Evolutionary conservation across 2,113 vertebrate species (phyloP), one percentile per base, ranked within the genome.

Genomic region (Eidolon helvum): DNA sequence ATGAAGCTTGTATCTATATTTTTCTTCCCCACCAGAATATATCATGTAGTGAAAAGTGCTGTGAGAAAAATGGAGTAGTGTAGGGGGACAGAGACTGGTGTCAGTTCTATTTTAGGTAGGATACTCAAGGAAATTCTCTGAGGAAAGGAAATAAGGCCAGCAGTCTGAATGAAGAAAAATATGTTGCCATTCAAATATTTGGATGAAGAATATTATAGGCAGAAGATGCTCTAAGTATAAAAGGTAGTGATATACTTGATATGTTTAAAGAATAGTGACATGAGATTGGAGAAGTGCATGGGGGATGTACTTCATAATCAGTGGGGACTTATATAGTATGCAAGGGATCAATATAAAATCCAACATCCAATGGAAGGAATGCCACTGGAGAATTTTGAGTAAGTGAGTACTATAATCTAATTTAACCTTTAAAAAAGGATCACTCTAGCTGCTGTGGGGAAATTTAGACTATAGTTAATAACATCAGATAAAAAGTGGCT

Each of bases 101-200:
- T 82, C 10, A 35, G 18, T 78, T 90, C 24, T 93, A 45, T 65
- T 65, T 95, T 83, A 87, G 40, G 35, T 7, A 72, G 7, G 22
- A 4, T 83, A 15, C 68, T 94, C 22, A 78, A 28, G 61, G 87
- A 78, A 28, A 43, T 24, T 10, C 72, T 71, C 26, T 1, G 5
- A 78, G 35, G 50, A 90, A 48, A 35, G 66, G 53, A 94, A 95
- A 90, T 78, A 87, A 90, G 55, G 26, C 33, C 59, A 96, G 65
- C 80, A 12, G 9, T 75, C 43, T 90, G 57, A 94, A 86, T 66
- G 55, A 82, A 86, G 61, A 57, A 86, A 59, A 50, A 59, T 22
- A 35, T 0, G 14, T 30, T 85, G 35, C 30, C 66, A 77, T 61
- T 85, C 66, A 91, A 30, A 38, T 63, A 90, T 63, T 5, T 69